phyloP scores from a whole-genome alignment of 2,888 invertebrate genomes.

The Standfussiana lucernea region DNA sequence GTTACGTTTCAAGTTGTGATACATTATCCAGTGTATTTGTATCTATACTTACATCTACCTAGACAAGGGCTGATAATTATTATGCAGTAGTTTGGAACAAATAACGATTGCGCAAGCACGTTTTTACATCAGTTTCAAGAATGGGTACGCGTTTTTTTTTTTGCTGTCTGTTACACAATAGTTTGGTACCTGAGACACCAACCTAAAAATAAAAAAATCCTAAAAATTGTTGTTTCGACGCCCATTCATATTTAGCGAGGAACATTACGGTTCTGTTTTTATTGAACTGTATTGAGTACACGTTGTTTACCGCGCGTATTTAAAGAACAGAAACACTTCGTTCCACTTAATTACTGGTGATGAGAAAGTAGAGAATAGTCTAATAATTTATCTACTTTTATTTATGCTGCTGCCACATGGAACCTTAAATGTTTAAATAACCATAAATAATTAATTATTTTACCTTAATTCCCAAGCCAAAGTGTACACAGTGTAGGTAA shows the following conservation, averaged over 20 bases:
- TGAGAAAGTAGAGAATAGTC: constrained; percentile 32
- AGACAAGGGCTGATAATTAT: background rate
- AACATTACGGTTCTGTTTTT: constrained; percentile 31
- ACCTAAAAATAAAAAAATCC: background rate
- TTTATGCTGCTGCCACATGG: background rate
- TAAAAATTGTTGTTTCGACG: constrained; percentile 7
- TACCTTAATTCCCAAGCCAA: background rate
- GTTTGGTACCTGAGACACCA: constrained; percentile 41
- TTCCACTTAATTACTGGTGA: constrained; percentile 26
- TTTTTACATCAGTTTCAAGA: constrained; percentile 21
- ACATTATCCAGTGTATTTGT: constrained; percentile 9
- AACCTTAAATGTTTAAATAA: constrained; percentile 3
- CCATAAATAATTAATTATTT: constrained; percentile 6
- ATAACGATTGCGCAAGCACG: constrained; percentile 18
- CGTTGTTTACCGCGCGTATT: constrained; percentile 27
- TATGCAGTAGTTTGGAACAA: background rate
- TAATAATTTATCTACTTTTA: constrained; percentile 17
- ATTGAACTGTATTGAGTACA: constrained; percentile 29
- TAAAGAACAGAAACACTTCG: constrained; percentile 30
- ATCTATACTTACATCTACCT: background rate
- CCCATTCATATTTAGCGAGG: constrained; percentile 35
- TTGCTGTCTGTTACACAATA: constrained; percentile 24
- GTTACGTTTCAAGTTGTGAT: background rate
- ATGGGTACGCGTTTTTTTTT: constrained; percentile 13
- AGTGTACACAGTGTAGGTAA: background rate